phyloP scores from a whole-genome alignment of 2,888 invertebrate genomes.

The Drosophila nigritarsus region DNA sequence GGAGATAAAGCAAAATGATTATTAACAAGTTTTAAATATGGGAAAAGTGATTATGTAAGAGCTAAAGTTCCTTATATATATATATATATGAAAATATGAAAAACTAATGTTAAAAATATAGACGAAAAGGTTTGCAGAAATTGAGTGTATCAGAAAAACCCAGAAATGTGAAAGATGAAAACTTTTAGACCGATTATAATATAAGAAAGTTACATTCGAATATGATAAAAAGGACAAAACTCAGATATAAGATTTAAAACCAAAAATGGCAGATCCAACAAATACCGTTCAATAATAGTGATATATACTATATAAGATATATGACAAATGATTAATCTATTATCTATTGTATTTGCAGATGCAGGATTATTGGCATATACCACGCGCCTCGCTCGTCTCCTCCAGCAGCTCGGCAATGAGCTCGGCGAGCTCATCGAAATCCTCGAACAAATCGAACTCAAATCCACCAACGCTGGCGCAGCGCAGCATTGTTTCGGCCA shows the following conservation, averaged over 20 bases:
- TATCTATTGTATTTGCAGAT: conserved; percentile 71
- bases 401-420: conserved; percentile 79
- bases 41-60: neutral
- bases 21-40: neutral
- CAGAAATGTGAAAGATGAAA: neutral
- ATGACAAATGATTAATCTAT: neutral
- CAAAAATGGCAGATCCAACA: neutral
- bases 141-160: neutral
- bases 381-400: conserved; percentile 90
- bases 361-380: conserved; percentile 91
- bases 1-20: neutral
- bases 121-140: neutral
- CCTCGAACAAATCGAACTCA: conserved; percentile 81
- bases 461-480: conserved; percentile 76
- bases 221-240: neutral
- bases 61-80: neutral
- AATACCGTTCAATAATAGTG: neutral
- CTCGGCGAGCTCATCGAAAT: conserved; percentile 77
- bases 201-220: conserved; percentile 1
- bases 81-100: neutral
- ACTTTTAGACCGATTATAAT: neutral
- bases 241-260: neutral
- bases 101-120: neutral
- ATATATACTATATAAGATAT: neutral
- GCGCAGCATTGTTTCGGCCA: conserved; percentile 45